Evolutionary conservation across 2,113 vertebrate species (phyloP).

Genomic region (Nycticebus coucang): DNA sequence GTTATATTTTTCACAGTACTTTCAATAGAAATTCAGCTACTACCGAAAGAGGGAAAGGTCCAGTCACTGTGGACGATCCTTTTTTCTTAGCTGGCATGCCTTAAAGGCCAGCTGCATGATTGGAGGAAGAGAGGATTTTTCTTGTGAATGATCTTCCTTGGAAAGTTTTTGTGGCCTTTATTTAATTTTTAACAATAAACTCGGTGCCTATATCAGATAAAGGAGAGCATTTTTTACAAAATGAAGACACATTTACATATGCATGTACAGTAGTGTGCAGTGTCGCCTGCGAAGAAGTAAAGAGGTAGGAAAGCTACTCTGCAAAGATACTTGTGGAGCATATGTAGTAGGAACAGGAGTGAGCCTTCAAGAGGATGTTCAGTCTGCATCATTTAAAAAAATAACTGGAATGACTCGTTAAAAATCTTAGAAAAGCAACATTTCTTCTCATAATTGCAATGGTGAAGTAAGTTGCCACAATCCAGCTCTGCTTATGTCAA

Average conservation of each 20-base stretch:
- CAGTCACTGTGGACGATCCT: not conserved
- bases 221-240: slow-evolving; percentile 57
- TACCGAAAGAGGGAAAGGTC: slow-evolving; percentile 58
- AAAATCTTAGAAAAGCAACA: not conserved
- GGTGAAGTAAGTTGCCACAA: slow-evolving; percentile 31
- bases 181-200: slow-evolving; percentile 65
- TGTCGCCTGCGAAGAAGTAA: slow-evolving; percentile 53
- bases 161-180: slow-evolving; percentile 72
- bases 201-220: slow-evolving; percentile 65
- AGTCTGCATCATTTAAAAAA: not conserved
- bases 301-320: slow-evolving; percentile 15
- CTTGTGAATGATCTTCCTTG: slow-evolving; percentile 65
- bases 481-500: not conserved
- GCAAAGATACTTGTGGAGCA: not conserved
- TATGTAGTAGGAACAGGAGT: not conserved
- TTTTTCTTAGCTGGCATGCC: slow-evolving; percentile 44
- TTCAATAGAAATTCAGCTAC: slow-evolving; percentile 61
- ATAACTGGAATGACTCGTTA: not conserved
- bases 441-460: slow-evolving; percentile 4
- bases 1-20: not conserved
- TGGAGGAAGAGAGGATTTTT: slow-evolving; percentile 57
- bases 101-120: slow-evolving; percentile 33
- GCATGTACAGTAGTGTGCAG: not conserved
- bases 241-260: not conserved
- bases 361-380: not conserved